These are phyloP conservation scores for Microhierax caerulescens DNA, from an alignment of 2,797 vertebrate species.

Conservation along the genomic window DNA sequence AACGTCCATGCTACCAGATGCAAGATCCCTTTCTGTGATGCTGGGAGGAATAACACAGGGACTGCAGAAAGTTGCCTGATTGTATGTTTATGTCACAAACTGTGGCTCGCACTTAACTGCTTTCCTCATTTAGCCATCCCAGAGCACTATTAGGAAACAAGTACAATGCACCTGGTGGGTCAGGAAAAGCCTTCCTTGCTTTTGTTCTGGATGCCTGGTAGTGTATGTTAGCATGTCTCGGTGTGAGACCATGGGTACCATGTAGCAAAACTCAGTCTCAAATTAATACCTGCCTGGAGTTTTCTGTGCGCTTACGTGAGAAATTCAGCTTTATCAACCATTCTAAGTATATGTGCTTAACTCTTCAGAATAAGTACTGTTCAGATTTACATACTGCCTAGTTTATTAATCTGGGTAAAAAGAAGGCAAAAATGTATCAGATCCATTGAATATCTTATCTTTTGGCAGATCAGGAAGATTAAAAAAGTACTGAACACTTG, in stretches of 20 bases:
- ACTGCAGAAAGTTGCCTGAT: not conserved
- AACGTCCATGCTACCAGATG: not conserved
- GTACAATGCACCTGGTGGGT: not conserved
- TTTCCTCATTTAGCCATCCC: not conserved
- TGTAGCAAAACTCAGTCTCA: not conserved
- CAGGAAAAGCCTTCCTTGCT: not conserved
- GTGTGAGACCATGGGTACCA: not conserved
- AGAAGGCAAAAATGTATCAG: not conserved
- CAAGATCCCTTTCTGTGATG: not conserved
- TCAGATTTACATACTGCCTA: not conserved
- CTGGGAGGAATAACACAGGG: not conserved
- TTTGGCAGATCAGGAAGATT: not conserved
- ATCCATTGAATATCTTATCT: not conserved
- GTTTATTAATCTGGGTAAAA: conserved; percentile 2
- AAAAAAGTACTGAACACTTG: not conserved
- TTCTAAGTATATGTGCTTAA: not conserved
- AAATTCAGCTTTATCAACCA: not conserved
- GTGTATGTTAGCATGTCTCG: not conserved
- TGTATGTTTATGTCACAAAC: not conserved
- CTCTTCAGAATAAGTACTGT: not conserved
- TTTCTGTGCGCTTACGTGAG: not conserved
- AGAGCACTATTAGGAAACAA: not conserved
- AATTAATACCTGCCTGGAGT: not conserved
- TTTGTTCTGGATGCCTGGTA: not conserved
- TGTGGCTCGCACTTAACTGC: not conserved